Evolutionary conservation across 2,797 vertebrate species (phyloP).

Genomic region (Sebastes ruberrimus): DNA sequence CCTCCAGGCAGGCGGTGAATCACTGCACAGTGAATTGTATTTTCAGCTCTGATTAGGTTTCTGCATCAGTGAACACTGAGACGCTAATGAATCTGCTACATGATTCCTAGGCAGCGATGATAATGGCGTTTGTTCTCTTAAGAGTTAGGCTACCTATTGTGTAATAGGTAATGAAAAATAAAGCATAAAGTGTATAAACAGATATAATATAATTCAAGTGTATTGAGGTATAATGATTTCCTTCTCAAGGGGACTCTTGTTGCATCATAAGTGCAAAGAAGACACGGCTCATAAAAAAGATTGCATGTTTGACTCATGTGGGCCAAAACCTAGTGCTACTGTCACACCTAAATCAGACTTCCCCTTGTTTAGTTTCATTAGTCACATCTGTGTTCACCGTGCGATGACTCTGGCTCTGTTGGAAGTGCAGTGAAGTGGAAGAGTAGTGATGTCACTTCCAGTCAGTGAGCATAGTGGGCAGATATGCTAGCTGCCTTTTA

Average conservation of each 20-base stretch:
- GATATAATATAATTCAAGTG: too few species aligned
- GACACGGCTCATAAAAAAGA: not conserved
- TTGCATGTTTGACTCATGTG: not conserved
- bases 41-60: conserved; percentile 14
- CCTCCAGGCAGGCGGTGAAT: not conserved
- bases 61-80: conserved; percentile 12
- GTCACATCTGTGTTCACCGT: not conserved
- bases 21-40: not conserved
- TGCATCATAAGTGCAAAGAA: not conserved
- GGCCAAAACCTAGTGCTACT: not conserved
- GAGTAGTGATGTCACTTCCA: conserved; percentile 51
- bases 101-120: not conserved
- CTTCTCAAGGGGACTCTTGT: not conserved
- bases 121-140: not conserved
- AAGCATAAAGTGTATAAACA: not conserved
- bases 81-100: conserved; percentile 1
- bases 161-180: not conserved
- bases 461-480: conserved; percentile 33
- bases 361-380: conserved; percentile 13
- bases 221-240: not conserved
- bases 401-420: not conserved
- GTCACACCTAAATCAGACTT: not conserved
- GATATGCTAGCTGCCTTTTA: conserved; percentile 7
- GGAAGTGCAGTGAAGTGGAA: conserved; percentile 30
- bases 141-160: not conserved